Conservation (phyloP, 2,888 invertebrate genomes). For the Silvanus unidentatus region DNA sequence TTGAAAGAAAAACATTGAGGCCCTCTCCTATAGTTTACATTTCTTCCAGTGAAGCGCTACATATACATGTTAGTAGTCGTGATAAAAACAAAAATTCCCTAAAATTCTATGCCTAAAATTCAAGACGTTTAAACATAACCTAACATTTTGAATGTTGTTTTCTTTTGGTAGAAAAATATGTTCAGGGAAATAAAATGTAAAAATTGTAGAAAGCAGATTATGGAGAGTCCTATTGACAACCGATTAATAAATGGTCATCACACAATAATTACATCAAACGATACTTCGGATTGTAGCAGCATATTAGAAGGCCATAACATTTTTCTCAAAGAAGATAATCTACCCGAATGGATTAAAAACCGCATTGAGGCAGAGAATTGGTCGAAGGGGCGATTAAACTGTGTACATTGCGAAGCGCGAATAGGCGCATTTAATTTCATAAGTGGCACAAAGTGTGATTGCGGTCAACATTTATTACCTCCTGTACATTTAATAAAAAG, state of each 20-base stretch:
- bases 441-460: conserved; percentile 58
- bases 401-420: conserved; percentile 55
- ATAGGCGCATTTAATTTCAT: conserved; percentile 64
- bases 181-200: conserved; percentile 33
- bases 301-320: conserved; percentile 35
- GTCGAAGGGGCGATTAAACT: conserved; percentile 63
- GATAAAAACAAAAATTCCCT: no score
- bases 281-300: conserved; percentile 21
- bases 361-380: conserved; percentile 54
- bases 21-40: no score
- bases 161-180: no score
- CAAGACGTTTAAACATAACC: no score
- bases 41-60: no score
- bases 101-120: no score
- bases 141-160: no score
- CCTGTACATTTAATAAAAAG: conserved; percentile 58
- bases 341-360: conserved; percentile 54
- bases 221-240: conserved; percentile 22
- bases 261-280: conserved; percentile 9
- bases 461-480: conserved; percentile 52
- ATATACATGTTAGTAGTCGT: no score
- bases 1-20: no score
- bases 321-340: conserved; percentile 52
- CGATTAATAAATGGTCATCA: conserved; percentile 33
- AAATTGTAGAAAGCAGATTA: conserved; percentile 35